Base-by-base conservation (phyloP, 2,797 vertebrate species). In the Xiphophorus birchmanni region DNA sequence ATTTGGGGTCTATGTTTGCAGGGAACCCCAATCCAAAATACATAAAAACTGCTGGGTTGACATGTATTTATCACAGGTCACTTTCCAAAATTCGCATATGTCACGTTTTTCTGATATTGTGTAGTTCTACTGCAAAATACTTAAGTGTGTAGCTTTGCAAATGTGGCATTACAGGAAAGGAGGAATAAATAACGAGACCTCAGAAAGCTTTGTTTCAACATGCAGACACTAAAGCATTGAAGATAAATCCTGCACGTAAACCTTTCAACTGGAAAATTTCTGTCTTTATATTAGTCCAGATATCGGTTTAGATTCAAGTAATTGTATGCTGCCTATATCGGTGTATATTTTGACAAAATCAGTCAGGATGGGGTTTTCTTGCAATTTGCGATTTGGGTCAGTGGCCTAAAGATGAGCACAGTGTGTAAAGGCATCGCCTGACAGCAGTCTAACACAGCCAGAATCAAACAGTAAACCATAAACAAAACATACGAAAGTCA, bases 381-480 rank as follows among this genome's bases (percentile, higher is more conserved):
- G n/a, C 56, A 17, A 18, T 8, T 35, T 37, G 35, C 7, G 3
- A 65, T 18, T 65, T 21, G 63, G 17, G 75, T 75, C 76, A 54
- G 69, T n/a, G 17, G 71, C 83, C 84, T 86, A 50, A 90, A 91
- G 85, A 80, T 81, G 78, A 88, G 88, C 79, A 37, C 60, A 79
- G 80, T 82, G 78, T 73, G 84, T 89, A 87, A 86, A 85, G 76
- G 73, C 77, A 78, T 86, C 81, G 74, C 75, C 78, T 84, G 79
- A 82, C 56, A 76, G 80, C 42, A 32, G 60, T 80, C 79, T 47
- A 73, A 82, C 73, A 78, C 75, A 73, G 82, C 77, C 58, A 21
- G 63, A 17, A 17, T 65, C 72, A 73, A 75, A 76, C 54, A 47
- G 75, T 37, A 76, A 78, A 83, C 52, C 45, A 76, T 29, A n/a